Evolutionary conservation across 2,113 vertebrate genomes (phyloP), one percentile per base, ranked within the genome.

Genomic region (Callionymus lyra): DNA sequence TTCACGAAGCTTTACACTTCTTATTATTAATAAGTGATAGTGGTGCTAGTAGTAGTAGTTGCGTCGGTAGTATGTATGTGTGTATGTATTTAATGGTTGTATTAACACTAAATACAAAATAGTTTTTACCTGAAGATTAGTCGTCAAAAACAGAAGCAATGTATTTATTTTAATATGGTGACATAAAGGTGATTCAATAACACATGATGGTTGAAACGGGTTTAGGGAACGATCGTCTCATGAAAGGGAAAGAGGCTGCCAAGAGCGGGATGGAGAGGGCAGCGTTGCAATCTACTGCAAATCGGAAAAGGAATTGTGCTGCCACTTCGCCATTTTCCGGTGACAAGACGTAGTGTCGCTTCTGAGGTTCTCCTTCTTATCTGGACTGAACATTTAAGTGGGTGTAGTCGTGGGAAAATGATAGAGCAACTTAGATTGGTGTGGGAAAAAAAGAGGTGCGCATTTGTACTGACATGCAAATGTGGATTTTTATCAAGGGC

Each of bases 251-350:
- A 56, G 46, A 65, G 37, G 50, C n/a, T 2, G 36, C 47, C 10
- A 44, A 19, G 31, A 61, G 35, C 56, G 10, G 41, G 56, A 57
- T 17, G 35, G 62, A 9, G 35, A 49, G 35, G 37, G 44, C 17
- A 18, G 43, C 16, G 21, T 15, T 40, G 53, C 62, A 67, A 57
- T 62, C 38, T 43, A 34, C 11, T 63, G 12, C 40, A 63, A 72
- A 69, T 58, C n/a, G 36, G 54, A 59, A 57, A 72, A 74, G 43
- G 74, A 74, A 67, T 59, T 53, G 59, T 44, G 39, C 41, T 44
- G 31, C 34, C 6, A 35, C 37, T 42, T 33, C 39, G 44, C 21
- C 37, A 41, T 47, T 31, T 45, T 39, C n/a, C 47, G 8, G 35
- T 50, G 44, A 68, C 13, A 31, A 49, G 48, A 47, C 47, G 31